Base-by-base conservation (phyloP, 1,140 invertebrate genomes). In the Zaprionus gabonicus region DNA sequence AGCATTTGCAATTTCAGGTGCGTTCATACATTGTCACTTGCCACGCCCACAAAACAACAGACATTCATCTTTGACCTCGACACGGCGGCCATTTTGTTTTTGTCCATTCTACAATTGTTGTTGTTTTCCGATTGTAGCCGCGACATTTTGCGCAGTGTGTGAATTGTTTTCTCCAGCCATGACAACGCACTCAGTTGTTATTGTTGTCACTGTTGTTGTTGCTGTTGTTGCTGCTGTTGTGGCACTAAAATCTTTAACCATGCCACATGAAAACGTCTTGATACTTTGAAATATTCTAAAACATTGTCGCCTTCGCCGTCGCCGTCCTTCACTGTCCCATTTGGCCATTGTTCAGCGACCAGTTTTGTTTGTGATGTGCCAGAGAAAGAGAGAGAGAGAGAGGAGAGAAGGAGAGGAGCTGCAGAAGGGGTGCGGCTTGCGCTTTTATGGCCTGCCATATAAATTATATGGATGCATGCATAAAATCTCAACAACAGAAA, bases 181-280 rank as follows among this genome's bases (percentile, higher is more conserved):
- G 65, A 62, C 57, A 70, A 63, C 38, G 23, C 34, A 65, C 65
- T 69, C 44, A 65, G 62, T 58, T 55, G 34, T 34, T 31, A 15
- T 28, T 31, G 36, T 57, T 46, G 10, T 55, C 1, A 20, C 13
- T 7, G 23, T 15, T 64, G 53, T 13, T 51, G 25, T n/a, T 71
- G n/a, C 31, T 51, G 62, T 15, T 60, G 28, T 13, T 57, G 27
- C 59, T 59, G 55, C 28, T 72, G 70, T 55, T 78, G 73, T 88
- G 84, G 73, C 83, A 83, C 64, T 78, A 80, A 83, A 86, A 87
- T 87, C 85, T 87, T 87, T 88, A 88, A 84, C 80, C 83, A 78
- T 83, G 84, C 81, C 83, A 84, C 83, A 87, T 83, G 78, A 83
- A 88, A 46, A 88, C 83, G 75, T 80, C 76, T 78, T 80, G 44